Evolutionary conservation across 2,113 vertebrate genomes (phyloP).

Genomic region (Saguinus imperator): DNA sequence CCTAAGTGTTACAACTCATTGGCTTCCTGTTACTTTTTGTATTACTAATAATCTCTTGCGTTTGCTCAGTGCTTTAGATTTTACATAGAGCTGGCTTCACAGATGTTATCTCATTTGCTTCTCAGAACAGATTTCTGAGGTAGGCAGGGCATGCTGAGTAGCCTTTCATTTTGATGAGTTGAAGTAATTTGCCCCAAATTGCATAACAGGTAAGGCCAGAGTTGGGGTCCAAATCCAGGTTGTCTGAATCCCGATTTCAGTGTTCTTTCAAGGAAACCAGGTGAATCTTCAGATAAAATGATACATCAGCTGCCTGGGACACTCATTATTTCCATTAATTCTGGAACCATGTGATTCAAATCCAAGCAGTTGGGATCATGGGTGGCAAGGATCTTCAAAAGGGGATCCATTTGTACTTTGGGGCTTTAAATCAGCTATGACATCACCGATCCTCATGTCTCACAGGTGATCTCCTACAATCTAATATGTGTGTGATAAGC

Average conservation of each 20-base stretch:
- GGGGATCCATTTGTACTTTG: background rate
- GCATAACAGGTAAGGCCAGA: background rate
- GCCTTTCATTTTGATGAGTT: background rate
- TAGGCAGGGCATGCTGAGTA: background rate
- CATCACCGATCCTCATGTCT: background rate
- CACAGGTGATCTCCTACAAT: background rate
- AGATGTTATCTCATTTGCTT: slow-evolving; percentile 33
- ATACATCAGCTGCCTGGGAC: background rate
- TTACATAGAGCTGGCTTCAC: slow-evolving; percentile 29
- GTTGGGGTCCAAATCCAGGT: background rate
- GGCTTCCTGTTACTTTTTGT: slow-evolving; percentile 59
- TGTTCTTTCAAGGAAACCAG: background rate
- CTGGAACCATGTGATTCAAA: background rate
- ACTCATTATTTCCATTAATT: background rate
- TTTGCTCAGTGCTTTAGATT: slow-evolving; percentile 73
- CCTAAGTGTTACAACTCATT: slow-evolving; percentile 64
- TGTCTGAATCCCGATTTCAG: background rate
- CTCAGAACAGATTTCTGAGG: background rate
- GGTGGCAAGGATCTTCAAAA: background rate
- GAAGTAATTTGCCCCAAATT: background rate
- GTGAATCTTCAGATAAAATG: background rate
- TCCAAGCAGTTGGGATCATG: background rate
- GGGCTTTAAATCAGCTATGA: background rate
- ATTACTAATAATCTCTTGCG: slow-evolving; percentile 62
- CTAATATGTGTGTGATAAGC: background rate